These are phyloP conservation scores for Lithobates pipiens DNA, from an alignment of 2,797 vertebrate species.

Conservation along the genomic window DNA sequence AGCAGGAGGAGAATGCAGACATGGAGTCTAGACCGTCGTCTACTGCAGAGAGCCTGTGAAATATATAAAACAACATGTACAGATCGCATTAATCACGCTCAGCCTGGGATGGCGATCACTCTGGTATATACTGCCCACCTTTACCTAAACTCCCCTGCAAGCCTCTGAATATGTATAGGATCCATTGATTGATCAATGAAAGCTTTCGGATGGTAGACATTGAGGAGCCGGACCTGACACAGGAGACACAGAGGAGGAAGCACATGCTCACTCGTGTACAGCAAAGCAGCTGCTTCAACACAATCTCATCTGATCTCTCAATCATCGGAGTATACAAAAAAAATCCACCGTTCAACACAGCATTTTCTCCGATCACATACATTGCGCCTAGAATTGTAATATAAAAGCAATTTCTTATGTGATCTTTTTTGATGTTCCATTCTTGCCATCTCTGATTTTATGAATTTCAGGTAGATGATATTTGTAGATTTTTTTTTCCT, in stretches of 20 bases:
- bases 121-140: slow-evolving; percentile 66
- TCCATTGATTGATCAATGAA: slow-evolving; percentile 47
- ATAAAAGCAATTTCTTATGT: no score
- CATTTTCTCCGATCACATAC: no score
- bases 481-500: no score
- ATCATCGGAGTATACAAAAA: background rate
- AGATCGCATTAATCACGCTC: slow-evolving; percentile 81
- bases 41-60: slow-evolving; percentile 74
- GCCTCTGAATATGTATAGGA: slow-evolving; percentile 31
- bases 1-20: slow-evolving; percentile 80
- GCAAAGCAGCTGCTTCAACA: slow-evolving; percentile 20
- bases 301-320: slow-evolving; percentile 15
- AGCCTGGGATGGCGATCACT: slow-evolving; percentile 70
- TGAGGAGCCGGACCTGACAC: slow-evolving; percentile 47
- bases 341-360: background rate
- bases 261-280: slow-evolving; percentile 8
- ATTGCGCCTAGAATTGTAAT: background rate
- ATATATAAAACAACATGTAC: slow-evolving; percentile 84
- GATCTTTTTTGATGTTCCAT: no score
- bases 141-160: slow-evolving; percentile 65
- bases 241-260: slow-evolving; percentile 31
- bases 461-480: no score
- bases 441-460: no score
- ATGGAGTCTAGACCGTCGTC: slow-evolving; percentile 80
- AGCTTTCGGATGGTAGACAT: slow-evolving; percentile 51